These are phyloP conservation scores for Oenanthe oenanthe DNA, from an alignment of 2,113 vertebrate genomes.

Conservation along the genomic window DNA sequence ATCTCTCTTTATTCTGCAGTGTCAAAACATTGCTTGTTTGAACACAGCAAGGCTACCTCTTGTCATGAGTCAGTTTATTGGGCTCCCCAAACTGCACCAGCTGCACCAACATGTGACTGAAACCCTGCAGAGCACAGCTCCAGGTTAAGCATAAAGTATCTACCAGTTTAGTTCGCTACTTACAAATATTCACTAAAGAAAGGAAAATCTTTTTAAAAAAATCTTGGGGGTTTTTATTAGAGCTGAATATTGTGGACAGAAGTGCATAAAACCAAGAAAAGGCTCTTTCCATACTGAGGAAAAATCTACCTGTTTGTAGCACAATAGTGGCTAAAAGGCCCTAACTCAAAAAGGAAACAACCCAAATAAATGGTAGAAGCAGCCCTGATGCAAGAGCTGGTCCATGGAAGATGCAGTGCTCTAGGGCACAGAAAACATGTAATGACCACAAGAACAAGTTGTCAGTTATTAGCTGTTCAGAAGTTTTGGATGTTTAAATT, in stretches of 20 bases:
- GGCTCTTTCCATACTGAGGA: neutral
- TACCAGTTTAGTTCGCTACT: neutral
- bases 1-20: neutral
- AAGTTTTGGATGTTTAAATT: neutral
- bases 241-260: neutral
- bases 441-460: neutral
- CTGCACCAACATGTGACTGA: neutral
- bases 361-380: neutral
- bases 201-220: neutral
- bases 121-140: neutral
- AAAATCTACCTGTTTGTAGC: neutral
- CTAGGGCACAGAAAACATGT: neutral
- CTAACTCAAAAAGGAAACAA: neutral
- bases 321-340: neutral
- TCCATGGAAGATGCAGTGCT: neutral
- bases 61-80: neutral
- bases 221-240: rapidly evolving
- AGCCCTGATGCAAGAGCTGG: neutral
- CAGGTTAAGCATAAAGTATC: neutral
- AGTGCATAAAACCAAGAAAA: neutral
- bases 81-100: neutral
- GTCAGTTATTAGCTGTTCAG: neutral
- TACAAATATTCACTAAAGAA: neutral
- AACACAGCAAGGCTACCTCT: neutral
- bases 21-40: conserved; percentile 14